Evolutionary conservation across 2,113 vertebrate species (phyloP).

Genomic region (Ploceus nigricollis): DNA sequence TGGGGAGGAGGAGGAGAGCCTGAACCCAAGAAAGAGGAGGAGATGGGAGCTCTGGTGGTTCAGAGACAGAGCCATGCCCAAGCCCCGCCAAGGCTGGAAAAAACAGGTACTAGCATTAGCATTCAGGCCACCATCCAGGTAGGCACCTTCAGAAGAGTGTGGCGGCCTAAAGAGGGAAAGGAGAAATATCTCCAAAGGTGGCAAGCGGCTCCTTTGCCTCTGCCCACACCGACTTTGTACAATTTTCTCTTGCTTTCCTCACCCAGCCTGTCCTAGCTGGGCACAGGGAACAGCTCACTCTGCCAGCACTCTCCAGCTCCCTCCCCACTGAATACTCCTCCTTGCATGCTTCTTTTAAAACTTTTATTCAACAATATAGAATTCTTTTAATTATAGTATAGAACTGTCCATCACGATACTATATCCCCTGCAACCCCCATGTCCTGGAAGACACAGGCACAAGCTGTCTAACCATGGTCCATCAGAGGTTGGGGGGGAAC

Average conservation of each 20-base stretch:
- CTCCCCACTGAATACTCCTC: constrained; percentile 63
- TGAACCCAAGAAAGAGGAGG: not conserved
- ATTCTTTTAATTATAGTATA: constrained; percentile 68
- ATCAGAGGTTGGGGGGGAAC: not conserved
- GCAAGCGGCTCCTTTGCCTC: not conserved
- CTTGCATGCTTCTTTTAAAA: constrained; percentile 69
- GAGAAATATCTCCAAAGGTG: not conserved
- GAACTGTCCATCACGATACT: constrained; percentile 51
- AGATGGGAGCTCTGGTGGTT: not conserved
- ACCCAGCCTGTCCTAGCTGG: not conserved
- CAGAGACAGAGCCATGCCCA: not conserved
- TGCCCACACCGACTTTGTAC: not conserved
- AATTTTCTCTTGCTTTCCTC: not conserved
- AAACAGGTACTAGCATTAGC: not conserved
- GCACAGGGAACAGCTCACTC: not conserved
- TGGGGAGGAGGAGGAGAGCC: not conserved
- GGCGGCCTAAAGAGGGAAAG: not conserved
- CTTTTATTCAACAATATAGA: constrained; percentile 81
- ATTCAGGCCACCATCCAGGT: not conserved
- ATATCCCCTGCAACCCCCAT: not conserved
- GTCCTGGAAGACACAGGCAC: not conserved
- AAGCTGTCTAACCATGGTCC: constrained; percentile 1
- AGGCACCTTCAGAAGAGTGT: not conserved
- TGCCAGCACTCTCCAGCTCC: not conserved
- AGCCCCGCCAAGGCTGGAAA: accelerated